Percentiles rank a stretch among this genome's conserved stretches.
phyloP scores from a whole-genome alignment of 2,113 vertebrate genomes.

The Psittacula cyanocephala region DNA sequence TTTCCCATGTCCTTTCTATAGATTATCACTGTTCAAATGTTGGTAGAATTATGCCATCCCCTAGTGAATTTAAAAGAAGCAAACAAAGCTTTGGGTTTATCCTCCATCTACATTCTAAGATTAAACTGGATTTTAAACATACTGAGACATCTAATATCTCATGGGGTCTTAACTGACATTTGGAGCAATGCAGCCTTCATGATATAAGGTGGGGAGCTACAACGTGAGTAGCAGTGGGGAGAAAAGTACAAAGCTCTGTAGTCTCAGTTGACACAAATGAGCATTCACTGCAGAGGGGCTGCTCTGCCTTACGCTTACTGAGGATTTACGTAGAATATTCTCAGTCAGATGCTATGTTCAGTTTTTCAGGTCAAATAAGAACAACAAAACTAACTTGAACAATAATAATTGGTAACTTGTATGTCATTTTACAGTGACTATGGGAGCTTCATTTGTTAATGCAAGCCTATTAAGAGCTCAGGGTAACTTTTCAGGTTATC shows the following conservation, averaged over 20 bases:
- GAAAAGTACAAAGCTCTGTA: background rate
- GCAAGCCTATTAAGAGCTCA: background rate
- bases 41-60: background rate
- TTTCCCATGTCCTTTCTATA: background rate
- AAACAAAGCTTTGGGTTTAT: constrained; percentile 2
- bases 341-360: background rate
- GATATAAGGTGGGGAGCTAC: background rate
- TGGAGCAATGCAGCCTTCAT: background rate
- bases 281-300: background rate
- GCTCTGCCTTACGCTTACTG: background rate
- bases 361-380: background rate
- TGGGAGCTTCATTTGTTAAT: background rate
- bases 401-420: background rate
- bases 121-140: background rate
- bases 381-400: background rate
- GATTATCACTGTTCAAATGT: background rate
- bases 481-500: background rate
- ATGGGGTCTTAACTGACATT: background rate
- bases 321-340: background rate
- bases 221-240: too few species aligned
- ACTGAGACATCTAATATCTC: background rate
- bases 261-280: background rate
- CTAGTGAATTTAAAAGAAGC: background rate
- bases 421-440: background rate
- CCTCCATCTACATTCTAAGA: background rate